These are phyloP conservation scores for Pitta sordida DNA, from an alignment of 2,113 vertebrate genomes.

Conservation along the genomic window DNA sequence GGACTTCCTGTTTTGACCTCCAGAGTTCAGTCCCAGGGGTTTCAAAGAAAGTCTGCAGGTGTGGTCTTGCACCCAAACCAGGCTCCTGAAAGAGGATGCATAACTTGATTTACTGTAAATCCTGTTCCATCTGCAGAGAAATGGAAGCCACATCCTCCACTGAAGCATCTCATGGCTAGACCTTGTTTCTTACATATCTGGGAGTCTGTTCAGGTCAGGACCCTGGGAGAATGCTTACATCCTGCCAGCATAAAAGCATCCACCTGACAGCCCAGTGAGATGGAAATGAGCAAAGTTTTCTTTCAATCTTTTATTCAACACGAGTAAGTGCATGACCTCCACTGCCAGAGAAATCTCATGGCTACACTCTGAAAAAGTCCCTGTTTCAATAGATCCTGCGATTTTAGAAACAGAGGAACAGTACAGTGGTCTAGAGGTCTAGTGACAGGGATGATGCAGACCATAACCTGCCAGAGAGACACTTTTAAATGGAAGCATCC, in stretches of 20 bases:
- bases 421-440: not conserved
- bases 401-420: not conserved
- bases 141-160: not conserved
- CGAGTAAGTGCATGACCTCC: not conserved
- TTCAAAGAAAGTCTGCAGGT: not conserved
- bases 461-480: not conserved
- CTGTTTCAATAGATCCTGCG: not conserved
- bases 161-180: not conserved
- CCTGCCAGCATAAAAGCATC: not conserved
- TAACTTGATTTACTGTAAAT: not conserved
- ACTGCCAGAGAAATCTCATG: not conserved
- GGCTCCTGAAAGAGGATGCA: not conserved
- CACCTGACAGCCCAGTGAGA: not conserved
- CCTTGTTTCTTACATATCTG: not conserved
- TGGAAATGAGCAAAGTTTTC: not conserved
- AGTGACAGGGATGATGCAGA: not conserved
- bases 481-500: not conserved
- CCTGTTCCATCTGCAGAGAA: not conserved
- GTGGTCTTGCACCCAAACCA: not conserved
- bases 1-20: not conserved
- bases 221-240: not conserved
- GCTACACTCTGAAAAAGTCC: not conserved
- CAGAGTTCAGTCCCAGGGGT: not conserved
- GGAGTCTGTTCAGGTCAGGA: not conserved
- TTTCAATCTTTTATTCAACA: not conserved